Percentiles rank a stretch among this genome's conserved stretches.
Conservation (phyloP, 2,888 invertebrate species). For the Strigamia maritima region DNA sequence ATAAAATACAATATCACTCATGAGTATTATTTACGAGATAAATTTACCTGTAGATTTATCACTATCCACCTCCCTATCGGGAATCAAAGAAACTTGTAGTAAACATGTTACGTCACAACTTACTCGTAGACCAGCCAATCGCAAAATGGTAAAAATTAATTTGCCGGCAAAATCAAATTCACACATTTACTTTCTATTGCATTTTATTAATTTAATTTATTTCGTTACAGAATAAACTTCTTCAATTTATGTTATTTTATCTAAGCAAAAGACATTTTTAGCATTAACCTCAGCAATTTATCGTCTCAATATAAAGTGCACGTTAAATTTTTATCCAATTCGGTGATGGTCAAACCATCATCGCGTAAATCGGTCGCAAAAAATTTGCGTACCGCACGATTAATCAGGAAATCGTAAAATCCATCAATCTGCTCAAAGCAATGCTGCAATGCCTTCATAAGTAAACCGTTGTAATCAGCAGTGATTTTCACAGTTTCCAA, state of each 20-base stretch:
- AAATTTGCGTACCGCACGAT: not conserved
- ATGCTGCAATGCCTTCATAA: not conserved
- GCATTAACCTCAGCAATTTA: no score
- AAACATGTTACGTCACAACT: no score
- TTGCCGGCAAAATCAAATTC: not conserved
- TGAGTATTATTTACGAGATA: not conserved
- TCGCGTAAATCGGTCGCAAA: not conserved
- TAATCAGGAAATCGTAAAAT: not conserved
- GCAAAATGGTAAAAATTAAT: no score
- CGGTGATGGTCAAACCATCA: not conserved
- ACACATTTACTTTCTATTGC: no score
- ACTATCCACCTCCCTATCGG: not conserved
- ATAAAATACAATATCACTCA: not conserved
- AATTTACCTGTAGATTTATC: not conserved
- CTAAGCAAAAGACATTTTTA: no score
- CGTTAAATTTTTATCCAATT: not conserved
- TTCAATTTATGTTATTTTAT: no score
- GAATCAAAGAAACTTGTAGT: not conserved
- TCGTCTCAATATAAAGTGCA: not conserved
- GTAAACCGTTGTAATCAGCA: not conserved
- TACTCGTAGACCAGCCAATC: not conserved
- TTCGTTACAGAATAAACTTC: no score
- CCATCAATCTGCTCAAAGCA: not conserved
- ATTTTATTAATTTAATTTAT: no score
- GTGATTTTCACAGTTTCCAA: not conserved